These are phyloP conservation scores for Lycophotia porphyrea DNA, from an alignment of 2,888 invertebrate genomes.

Conservation along the genomic window DNA sequence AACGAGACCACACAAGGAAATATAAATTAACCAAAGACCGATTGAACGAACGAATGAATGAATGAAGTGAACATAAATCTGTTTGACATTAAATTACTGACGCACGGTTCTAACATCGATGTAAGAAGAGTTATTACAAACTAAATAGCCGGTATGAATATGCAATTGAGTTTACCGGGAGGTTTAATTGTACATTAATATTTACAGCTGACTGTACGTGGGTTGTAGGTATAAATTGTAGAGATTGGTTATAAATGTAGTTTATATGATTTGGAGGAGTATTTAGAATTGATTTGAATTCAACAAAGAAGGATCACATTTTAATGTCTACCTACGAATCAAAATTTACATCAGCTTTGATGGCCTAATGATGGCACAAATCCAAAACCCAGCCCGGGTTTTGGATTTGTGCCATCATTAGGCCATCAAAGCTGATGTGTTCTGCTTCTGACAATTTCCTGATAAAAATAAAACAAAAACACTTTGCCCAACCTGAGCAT, in stretches of 20 bases:
- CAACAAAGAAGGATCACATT: not conserved
- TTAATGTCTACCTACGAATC: not conserved
- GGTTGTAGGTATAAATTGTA: conserved; percentile 43
- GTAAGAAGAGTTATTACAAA: conserved; percentile 58
- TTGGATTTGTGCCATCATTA: too few relatives aligned
- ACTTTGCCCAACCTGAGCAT: not conserved
- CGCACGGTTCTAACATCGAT: conserved; percentile 43
- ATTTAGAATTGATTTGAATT: too few relatives aligned
- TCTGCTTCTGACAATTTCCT: not conserved
- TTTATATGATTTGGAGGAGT: not conserved
- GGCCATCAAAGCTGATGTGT: too few relatives aligned
- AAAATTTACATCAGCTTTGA: not conserved
- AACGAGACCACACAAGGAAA: conserved; percentile 49
- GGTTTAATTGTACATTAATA: conserved; percentile 62
- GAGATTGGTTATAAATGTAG: not conserved
- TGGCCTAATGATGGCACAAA: too few relatives aligned
- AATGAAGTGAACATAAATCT: conserved; percentile 49
- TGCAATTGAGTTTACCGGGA: conserved; percentile 54
- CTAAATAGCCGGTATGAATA: conserved; percentile 56
- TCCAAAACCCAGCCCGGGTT: too few relatives aligned
- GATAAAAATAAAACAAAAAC: not conserved
- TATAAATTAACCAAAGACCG: conserved; percentile 51
- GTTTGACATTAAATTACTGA: conserved; percentile 50
- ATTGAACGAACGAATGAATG: conserved; percentile 41
- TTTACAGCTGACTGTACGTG: conserved; percentile 57